A percentile compares a stretch with the other conserved stretches of the same genome.
phyloP scores from a whole-genome alignment of 2,888 invertebrate genomes.

The Stomorhina lunata region DNA sequence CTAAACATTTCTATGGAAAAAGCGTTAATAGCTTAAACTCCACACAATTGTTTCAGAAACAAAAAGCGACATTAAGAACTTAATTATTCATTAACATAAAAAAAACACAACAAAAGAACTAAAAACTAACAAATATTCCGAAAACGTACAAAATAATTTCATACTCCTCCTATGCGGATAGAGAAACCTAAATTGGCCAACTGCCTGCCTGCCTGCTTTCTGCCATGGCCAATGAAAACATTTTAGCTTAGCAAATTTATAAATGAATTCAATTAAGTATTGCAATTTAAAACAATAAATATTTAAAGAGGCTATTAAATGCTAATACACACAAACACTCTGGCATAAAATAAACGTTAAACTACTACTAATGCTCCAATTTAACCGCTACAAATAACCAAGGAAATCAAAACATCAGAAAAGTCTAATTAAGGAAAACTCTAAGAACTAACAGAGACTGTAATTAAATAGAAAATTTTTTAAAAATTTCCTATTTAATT shows the following conservation, averaged over 20 bases:
- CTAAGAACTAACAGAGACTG: no score
- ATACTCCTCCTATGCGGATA: not conserved
- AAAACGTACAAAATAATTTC: not conserved
- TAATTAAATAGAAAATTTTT: no score
- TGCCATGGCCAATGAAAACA: constrained; percentile 23
- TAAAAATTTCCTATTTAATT: no score
- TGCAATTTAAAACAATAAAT: constrained; percentile 65
- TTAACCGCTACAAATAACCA: not conserved
- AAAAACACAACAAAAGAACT: not conserved
- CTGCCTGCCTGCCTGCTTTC: constrained; percentile 2
- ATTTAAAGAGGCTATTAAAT: constrained; percentile 63
- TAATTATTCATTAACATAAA: constrained; percentile 45
- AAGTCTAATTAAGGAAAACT: no score
- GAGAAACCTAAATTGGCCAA: not conserved
- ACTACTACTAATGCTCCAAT: constrained; percentile 18
- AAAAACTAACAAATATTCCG: not conserved
- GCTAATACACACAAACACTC: constrained; percentile 16
- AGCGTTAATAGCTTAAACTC: not conserved
- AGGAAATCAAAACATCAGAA: not conserved
- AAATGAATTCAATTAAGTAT: constrained; percentile 65
- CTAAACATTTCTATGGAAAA: not conserved
- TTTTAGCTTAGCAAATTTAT: constrained; percentile 54
- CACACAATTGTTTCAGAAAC: not conserved
- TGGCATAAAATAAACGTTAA: constrained; percentile 3
- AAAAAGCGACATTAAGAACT: constrained; percentile 23